Base-by-base conservation (phyloP, 2,888 invertebrate genomes). In the Thera britannica region DNA sequence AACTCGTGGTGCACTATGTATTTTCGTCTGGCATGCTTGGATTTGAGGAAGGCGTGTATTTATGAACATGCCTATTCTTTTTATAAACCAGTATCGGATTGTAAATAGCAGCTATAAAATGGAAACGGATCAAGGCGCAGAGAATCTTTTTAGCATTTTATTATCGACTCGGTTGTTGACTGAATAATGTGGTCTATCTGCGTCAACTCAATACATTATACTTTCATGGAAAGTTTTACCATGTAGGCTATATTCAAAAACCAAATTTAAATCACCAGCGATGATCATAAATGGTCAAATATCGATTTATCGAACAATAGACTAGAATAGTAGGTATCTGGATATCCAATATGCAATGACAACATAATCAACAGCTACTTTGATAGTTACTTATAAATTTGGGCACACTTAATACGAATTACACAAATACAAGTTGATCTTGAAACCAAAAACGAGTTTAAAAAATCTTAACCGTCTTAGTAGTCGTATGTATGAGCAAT, bases 111-210 rank as follows among this genome's bases (percentile, higher is more conserved):
- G 67, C 73, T 73, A 79, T 81, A 75, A 77, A 81, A 86, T 86
- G 82, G 74, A 88, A 87, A 81, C 82, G 78, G 87, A 87, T 86
- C 87, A 90, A 88, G 88, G 86, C 83, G 75, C 77, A 82, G 73
- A 74, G 79, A 84, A 87, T 83, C 77, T 80, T 80, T 83, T 83
- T 80, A 78, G 74, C 80, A 82, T 82, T 72, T 23, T 75, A 84
- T 83, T 82, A 82, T 83, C 77, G 76, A 71, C 75, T 75, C 76
- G 77, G 78, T 80, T 83, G 83, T 81, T 82, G 82, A 83, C 81
- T 89, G 85, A 83, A 89, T 90, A 85, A 84, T 81, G 52, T 72
- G 72, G 79, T 77, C 77, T 75, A 85, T 84, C 87, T 88, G 86
- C 90, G 89, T 90, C 90, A 89, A 51, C 58, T 90, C 90, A 89